A percentile compares a stretch with the other conserved stretches of the same genome.
Evolutionary conservation across 1,140 invertebrate species (phyloP).

Genomic region (Capitella teleta): DNA sequence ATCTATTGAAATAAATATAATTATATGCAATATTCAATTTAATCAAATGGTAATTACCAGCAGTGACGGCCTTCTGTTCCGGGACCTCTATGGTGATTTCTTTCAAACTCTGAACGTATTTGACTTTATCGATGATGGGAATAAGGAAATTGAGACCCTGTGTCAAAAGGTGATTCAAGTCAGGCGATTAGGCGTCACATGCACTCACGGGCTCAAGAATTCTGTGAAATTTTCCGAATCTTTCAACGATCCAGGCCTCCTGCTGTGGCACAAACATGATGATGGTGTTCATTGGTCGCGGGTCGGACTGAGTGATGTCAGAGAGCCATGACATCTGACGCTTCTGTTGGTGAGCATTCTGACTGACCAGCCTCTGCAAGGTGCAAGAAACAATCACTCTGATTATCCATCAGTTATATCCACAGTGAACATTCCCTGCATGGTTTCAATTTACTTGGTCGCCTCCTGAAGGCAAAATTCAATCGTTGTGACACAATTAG

Average conservation of each 20-base stretch:
- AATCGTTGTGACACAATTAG: no score
- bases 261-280: slow-evolving; percentile 98
- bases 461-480: no score
- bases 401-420: no score
- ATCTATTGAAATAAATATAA: slow-evolving; percentile 49
- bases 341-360: no score
- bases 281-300: slow-evolving; percentile 71
- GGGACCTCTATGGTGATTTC: slow-evolving; percentile 99
- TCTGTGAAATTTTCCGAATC: slow-evolving; percentile 93
- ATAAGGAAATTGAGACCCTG: slow-evolving; percentile 82
- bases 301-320: no score
- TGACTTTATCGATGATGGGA: slow-evolving; percentile 84
- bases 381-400: no score
- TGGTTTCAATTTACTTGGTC: no score
- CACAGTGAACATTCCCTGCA: no score
- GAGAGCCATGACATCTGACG: no score
- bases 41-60: slow-evolving; percentile 44
- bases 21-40: neutral
- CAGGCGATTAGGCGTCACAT: no score
- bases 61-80: slow-evolving; percentile 93
- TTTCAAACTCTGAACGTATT: slow-evolving; percentile 97
- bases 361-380: no score
- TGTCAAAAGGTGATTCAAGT: no score
- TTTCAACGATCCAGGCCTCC: slow-evolving; percentile 96
- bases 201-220: slow-evolving; percentile 71